Base-by-base conservation (phyloP, 2,113 vertebrate genomes). In the Microcebus griseorufus region DNA sequence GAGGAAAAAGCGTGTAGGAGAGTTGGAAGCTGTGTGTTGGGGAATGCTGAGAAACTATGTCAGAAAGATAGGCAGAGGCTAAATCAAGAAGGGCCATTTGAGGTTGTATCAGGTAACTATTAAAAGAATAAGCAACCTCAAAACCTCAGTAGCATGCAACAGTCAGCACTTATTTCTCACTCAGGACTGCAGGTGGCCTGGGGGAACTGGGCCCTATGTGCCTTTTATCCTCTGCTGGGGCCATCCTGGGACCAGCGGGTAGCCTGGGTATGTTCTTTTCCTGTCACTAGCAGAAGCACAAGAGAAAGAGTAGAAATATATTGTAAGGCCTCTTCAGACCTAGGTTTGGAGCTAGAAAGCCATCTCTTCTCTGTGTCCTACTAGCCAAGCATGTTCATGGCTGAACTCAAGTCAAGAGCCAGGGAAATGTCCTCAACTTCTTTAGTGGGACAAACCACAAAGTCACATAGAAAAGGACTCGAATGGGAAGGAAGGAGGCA, bases 401-500 rank as follows among this genome's bases (percentile, higher is more conserved):
- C 23, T 67, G 17, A 88, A 75, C 14, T 9, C 37, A 60, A 42
- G 64, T 18, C 32, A 93, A 84, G 27, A 27, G 22, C 3, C 42
- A 23, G 29, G 39, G 25, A 70, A 53, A 53, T 23, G 9, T 11
- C n/a, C 17, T 69, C 39, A 18, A 27, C 48, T 3, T 29, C 34
- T 90, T 81, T 53, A 55, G 29, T 65, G 20, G 75, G 6, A 45
- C 55, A 37, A 5, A 4, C 17, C 9, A 32, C 25, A 42, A 91
- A 70, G 39, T 62, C 48, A n/a, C 39, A 25, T 5, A 37, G n/a
- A 48, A 27, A 82, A 65, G 58, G 29, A 64, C 29, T 83, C 5
- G 0, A 39, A 42, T 42, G 22, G 6, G n/a, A 67, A 34, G 64
- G 25, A 0, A 4, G 12, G 58, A 27, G 17, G 3, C 16, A 29